A percentile compares a stretch with the other conserved stretches of the same genome.
Evolutionary conservation across 2,888 invertebrate genomes (phyloP).

Genomic region (Troilus luridus): DNA sequence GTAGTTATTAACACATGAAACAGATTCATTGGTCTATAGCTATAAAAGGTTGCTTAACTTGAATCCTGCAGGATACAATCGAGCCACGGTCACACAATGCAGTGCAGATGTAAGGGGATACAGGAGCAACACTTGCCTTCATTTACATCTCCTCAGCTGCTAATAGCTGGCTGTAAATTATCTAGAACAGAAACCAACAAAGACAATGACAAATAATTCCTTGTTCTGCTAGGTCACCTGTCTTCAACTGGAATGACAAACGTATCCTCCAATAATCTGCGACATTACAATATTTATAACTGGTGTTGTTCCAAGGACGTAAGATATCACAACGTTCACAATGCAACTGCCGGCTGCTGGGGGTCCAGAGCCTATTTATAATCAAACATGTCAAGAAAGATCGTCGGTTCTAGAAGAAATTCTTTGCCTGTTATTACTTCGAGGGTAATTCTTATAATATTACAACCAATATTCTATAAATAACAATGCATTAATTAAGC

Average conservation of each 20-base stretch:
- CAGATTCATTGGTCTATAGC: no score
- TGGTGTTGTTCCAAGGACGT: neutral
- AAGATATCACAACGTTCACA: neutral
- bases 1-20: no score
- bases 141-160: neutral
- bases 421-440: no score
- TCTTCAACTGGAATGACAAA: neutral
- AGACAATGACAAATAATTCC: neutral
- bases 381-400: neutral
- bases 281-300: conserved; percentile 23
- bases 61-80: neutral
- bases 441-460: no score
- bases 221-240: neutral
- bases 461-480: no score
- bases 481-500: no score
- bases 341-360: neutral
- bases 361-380: neutral
- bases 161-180: conserved; percentile 4
- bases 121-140: neutral
- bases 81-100: neutral
- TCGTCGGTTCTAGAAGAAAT: neutral
- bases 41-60: neutral
- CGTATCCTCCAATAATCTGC: conserved; percentile 5
- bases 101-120: neutral
- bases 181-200: neutral